These are phyloP conservation scores for Agrochola lychnidis DNA, from an alignment of 2,888 invertebrate genomes.

Conservation along the genomic window DNA sequence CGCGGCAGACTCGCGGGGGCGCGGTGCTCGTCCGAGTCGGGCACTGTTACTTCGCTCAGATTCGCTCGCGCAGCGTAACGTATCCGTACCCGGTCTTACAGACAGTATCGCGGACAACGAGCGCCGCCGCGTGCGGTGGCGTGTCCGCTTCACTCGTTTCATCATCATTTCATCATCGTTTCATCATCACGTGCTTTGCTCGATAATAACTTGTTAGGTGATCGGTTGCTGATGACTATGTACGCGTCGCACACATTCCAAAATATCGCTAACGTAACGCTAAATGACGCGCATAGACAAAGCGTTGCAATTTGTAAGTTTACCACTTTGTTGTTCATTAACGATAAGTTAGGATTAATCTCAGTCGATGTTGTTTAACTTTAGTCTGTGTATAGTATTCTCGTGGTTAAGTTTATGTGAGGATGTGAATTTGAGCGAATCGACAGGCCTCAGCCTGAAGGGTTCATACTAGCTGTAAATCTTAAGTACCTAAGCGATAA, in stretches of 20 bases:
- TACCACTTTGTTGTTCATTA: conserved; percentile 91
- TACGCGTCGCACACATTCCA: conserved; percentile 89
- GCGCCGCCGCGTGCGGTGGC: conserved; percentile 38
- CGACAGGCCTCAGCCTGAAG: conserved; percentile 85
- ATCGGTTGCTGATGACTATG: conserved; percentile 72
- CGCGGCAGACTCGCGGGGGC: conserved; percentile 27
- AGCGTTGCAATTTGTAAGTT: conserved; percentile 87
- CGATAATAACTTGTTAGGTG: conserved; percentile 67
- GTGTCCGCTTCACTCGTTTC: conserved; percentile 60
- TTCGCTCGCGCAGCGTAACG: conserved; percentile 79
- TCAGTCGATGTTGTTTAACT: conserved; percentile 88
- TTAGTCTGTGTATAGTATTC: conserved; percentile 89
- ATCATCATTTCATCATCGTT: conserved; percentile 65
- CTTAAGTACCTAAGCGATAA: conserved; percentile 85
- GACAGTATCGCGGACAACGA: conserved; percentile 43
- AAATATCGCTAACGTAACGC: conserved; percentile 85
- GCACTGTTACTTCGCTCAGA: conserved; percentile 86
- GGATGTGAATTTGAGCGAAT: conserved; percentile 89
- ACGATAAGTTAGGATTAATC: conserved; percentile 90
- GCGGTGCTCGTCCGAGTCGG: conserved; percentile 68
- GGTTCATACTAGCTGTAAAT: conserved; percentile 87
- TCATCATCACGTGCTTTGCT: conserved; percentile 68
- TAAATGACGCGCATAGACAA: conserved; percentile 80
- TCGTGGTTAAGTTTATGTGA: conserved; percentile 86
- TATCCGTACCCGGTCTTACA: conserved; percentile 61